phyloP scores from a whole-genome alignment of 2,888 invertebrate genomes.

The Epirrita christyi region DNA sequence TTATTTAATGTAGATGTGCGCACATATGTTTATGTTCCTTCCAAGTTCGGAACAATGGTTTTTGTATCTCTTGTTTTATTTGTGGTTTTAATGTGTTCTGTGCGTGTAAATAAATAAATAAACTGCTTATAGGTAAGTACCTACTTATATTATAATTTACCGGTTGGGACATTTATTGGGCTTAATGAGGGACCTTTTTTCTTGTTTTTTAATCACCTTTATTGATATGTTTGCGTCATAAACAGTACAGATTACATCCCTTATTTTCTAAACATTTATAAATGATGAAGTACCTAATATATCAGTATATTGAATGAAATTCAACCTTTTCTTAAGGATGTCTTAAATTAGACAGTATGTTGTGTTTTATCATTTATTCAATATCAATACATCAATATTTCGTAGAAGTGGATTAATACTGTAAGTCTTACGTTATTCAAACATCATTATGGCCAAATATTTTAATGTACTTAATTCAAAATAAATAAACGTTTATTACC shows the following conservation, averaged over 20 bases:
- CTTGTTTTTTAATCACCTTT: slow-evolving; percentile 30
- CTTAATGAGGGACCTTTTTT: slow-evolving; percentile 8
- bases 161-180: neutral
- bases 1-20: too few species aligned
- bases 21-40: too few species aligned
- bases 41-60: too few species aligned
- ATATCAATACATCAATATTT: slow-evolving; percentile 20
- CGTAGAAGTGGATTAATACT: slow-evolving; percentile 19
- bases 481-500: slow-evolving; percentile 22
- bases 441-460: neutral
- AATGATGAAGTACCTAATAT: neutral
- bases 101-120: too few species aligned
- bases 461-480: slow-evolving; percentile 22
- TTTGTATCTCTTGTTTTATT: too few species aligned
- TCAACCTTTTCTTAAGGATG: slow-evolving; percentile 8
- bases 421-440: slow-evolving; percentile 4
- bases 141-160: too few species aligned
- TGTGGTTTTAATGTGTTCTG: too few species aligned
- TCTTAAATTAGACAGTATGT: slow-evolving; percentile 34
- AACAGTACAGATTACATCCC: slow-evolving; percentile 34
- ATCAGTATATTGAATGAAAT: neutral
- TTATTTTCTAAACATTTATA: slow-evolving; percentile 25
- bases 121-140: too few species aligned
- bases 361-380: slow-evolving; percentile 34
- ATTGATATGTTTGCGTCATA: slow-evolving; percentile 43